These are phyloP conservation scores for Bicyclus anynana DNA, from an alignment of 1,140 invertebrate species.

Conservation along the genomic window DNA sequence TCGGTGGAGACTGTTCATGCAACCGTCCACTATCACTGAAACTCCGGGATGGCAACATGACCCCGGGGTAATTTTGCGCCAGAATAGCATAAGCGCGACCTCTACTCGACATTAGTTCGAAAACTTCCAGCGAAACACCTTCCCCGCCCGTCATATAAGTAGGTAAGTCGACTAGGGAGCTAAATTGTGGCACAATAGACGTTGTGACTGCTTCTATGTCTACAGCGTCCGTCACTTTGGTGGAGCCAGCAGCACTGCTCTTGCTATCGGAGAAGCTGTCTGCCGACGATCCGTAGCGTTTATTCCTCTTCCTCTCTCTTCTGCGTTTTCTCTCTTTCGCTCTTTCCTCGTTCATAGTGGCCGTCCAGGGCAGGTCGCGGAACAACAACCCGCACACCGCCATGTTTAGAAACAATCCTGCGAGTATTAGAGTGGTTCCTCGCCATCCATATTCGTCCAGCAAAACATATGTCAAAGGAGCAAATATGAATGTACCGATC, in stretches of 20 bases:
- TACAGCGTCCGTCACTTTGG: slow-evolving; percentile 55
- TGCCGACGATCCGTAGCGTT: slow-evolving; percentile 79
- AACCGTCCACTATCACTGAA: slow-evolving; percentile 83
- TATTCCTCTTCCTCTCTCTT: slow-evolving; percentile 79
- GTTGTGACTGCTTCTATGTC: slow-evolving; percentile 61
- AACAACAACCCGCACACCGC: slow-evolving; percentile 92
- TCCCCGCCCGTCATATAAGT: slow-evolving; percentile 89
- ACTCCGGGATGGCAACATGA: slow-evolving; percentile 83
- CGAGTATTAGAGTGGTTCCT: slow-evolving; percentile 88
- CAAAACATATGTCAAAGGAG: slow-evolving; percentile 88
- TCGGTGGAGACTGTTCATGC: slow-evolving; percentile 67
- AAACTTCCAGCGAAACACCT: slow-evolving; percentile 84
- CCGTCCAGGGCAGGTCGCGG: slow-evolving; percentile 88
- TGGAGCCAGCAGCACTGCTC: slow-evolving; percentile 79
- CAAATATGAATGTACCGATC: slow-evolving; percentile 94
- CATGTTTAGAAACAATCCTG: slow-evolving; percentile 91
- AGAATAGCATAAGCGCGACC: slow-evolving; percentile 85
- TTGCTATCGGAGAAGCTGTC: slow-evolving; percentile 84
- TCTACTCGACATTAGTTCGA: slow-evolving; percentile 84
- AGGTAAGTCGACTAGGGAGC: slow-evolving; percentile 88
- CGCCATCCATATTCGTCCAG: slow-evolving; percentile 91
- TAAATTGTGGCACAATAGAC: slow-evolving; percentile 79
- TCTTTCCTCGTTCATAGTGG: slow-evolving; percentile 80
- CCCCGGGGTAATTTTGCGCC: slow-evolving; percentile 85
- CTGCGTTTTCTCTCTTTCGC: slow-evolving; percentile 80